A percentile compares a stretch with the other conserved stretches of the same genome.
phyloP scores from a whole-genome alignment of 1,140 invertebrate genomes.

The Drosophila willistoni region DNA sequence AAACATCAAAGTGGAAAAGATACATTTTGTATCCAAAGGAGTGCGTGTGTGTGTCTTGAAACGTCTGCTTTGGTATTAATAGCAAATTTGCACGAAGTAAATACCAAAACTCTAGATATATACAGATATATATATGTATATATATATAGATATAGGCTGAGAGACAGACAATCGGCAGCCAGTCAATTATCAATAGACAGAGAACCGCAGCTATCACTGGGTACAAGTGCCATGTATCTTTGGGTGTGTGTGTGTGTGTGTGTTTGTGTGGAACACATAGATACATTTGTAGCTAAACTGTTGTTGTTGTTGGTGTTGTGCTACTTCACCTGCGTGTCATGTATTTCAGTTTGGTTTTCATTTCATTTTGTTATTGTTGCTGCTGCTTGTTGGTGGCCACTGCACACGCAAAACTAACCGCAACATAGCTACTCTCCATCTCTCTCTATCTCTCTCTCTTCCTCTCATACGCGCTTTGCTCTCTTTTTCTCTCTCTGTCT shows the following conservation, averaged over 20 bases:
- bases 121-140: no score
- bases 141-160: background rate
- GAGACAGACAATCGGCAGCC: slow-evolving; percentile 45
- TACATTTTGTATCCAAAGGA: slow-evolving; percentile 39
- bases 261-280: slow-evolving; percentile 17
- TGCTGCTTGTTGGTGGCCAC: slow-evolving; percentile 48
- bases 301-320: slow-evolving; percentile 36
- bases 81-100: slow-evolving; percentile 78
- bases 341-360: slow-evolving; percentile 41
- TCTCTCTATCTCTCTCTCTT: slow-evolving; percentile 4
- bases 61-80: slow-evolving; percentile 74
- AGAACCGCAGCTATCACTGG: slow-evolving; percentile 9
- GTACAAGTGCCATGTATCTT: slow-evolving; percentile 14
- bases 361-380: slow-evolving; percentile 45
- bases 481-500: slow-evolving; percentile 22
- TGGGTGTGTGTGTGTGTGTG: slow-evolving; percentile 19
- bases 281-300: slow-evolving; percentile 59
- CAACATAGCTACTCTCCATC: slow-evolving; percentile 25
- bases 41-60: slow-evolving; percentile 26
- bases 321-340: slow-evolving; percentile 69
- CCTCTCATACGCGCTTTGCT: background rate
- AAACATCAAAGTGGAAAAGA: slow-evolving; percentile 54
- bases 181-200: slow-evolving; percentile 74
- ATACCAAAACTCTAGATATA: slow-evolving; percentile 36
- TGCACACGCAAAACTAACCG: slow-evolving; percentile 67